Percentiles rank a stretch among this genome's conserved stretches.
These are phyloP conservation scores for Anisognathus igniventris DNA, from an alignment of 2,797 vertebrate genomes.

Conservation along the genomic window DNA sequence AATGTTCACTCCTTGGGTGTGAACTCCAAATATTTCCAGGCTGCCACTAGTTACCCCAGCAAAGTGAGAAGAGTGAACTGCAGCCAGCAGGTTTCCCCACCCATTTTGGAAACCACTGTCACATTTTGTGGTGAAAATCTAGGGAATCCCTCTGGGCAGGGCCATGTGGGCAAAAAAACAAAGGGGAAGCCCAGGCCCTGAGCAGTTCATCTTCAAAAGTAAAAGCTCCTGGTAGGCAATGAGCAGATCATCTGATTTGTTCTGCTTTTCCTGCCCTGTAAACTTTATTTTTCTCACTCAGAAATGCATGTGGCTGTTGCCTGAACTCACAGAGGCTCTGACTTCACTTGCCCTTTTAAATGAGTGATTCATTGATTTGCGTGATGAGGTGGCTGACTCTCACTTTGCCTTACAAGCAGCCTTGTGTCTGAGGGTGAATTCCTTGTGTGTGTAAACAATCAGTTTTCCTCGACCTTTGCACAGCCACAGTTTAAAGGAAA, in stretches of 20 bases:
- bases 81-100: not conserved
- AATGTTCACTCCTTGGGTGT: not conserved
- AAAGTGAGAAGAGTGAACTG: not conserved
- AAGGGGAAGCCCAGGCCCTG: not conserved
- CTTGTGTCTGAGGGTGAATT: slow-evolving; percentile 6
- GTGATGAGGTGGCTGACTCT: not conserved
- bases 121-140: not conserved
- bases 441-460: slow-evolving; percentile 3
- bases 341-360: slow-evolving; percentile 13
- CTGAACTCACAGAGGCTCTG: not conserved
- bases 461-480: not conserved
- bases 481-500: slow-evolving; percentile 1
- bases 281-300: not conserved
- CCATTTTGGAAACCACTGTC: not conserved
- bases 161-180: not conserved
- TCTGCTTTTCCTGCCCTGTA: not conserved
- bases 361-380: slow-evolving; percentile 7
- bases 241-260: not conserved
- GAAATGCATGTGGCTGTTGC: not conserved
- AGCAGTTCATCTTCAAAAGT: not conserved
- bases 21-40: not conserved
- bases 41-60: not conserved
- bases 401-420: slow-evolving; percentile 23
- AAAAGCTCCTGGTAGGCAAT: not conserved
- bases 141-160: not conserved